Conservation (phyloP, 2,113 vertebrate species). For the Macrotus californicus region DNA sequence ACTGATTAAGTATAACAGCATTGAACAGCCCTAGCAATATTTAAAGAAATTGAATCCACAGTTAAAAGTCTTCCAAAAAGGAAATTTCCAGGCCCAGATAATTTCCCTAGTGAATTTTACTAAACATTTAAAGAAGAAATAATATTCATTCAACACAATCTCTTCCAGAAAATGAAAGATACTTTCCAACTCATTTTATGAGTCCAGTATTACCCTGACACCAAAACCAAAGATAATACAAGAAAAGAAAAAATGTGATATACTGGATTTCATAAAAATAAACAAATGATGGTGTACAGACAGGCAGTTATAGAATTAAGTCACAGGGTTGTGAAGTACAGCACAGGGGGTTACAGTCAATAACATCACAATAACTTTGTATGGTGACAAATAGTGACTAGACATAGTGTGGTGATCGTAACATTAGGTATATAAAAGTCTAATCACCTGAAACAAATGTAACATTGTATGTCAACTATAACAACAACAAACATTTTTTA, state of each 20-base stretch:
- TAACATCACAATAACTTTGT: background rate
- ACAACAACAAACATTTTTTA: background rate
- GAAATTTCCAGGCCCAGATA: background rate
- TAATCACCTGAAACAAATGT: background rate
- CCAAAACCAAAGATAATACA: background rate
- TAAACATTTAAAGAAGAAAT: background rate
- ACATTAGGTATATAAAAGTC: background rate
- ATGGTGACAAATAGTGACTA: background rate
- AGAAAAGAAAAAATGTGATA: background rate
- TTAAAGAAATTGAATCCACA: constrained; percentile 13
- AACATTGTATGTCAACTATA: background rate
- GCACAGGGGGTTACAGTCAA: background rate
- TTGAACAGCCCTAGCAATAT: background rate
- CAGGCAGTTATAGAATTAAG: background rate
- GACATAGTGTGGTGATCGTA: background rate
- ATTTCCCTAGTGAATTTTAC: constrained; percentile 40
- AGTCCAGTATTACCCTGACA: background rate
- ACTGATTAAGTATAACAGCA: background rate
- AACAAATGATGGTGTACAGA: background rate
- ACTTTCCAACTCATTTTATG: background rate
- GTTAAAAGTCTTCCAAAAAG: constrained; percentile 8
- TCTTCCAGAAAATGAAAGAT: background rate
- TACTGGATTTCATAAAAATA: background rate
- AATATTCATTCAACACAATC: constrained; percentile 4
- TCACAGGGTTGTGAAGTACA: background rate